Evolutionary conservation across 2,113 vertebrate genomes (phyloP).

Genomic region (Petaurus breviceps): DNA sequence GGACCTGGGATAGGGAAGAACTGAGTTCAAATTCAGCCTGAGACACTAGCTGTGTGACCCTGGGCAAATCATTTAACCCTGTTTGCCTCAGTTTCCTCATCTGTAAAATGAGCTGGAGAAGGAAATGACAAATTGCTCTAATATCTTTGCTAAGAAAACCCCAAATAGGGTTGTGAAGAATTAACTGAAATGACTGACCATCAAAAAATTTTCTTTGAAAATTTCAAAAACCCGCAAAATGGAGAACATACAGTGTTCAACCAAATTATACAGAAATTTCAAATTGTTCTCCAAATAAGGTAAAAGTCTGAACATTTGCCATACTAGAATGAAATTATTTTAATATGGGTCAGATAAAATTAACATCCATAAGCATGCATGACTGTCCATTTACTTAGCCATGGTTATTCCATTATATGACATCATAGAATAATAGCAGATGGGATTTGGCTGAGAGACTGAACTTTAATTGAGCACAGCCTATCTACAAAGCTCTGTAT

Average conservation of each 20-base stretch:
- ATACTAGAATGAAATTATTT: not conserved
- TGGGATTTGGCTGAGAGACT: not conserved
- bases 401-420: not conserved
- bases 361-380: not conserved
- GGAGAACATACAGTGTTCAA: not conserved
- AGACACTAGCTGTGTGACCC: not conserved
- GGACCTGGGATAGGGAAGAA: not conserved
- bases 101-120: not conserved
- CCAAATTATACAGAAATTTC: not conserved
- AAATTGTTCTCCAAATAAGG: not conserved
- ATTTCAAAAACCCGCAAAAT: not conserved
- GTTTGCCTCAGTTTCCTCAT: not conserved
- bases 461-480: not conserved
- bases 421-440: not conserved
- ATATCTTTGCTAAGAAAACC: not conserved
- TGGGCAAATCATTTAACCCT: not conserved
- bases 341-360: not conserved
- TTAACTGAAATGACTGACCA: not conserved
- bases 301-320: not conserved
- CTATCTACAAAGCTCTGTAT: not conserved
- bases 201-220: not conserved
- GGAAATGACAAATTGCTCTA: not conserved
- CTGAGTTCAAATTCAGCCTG: not conserved
- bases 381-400: not conserved
- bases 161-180: not conserved